phyloP scores from a whole-genome alignment of 2,888 invertebrate species.

The Heteropelma amictum region DNA sequence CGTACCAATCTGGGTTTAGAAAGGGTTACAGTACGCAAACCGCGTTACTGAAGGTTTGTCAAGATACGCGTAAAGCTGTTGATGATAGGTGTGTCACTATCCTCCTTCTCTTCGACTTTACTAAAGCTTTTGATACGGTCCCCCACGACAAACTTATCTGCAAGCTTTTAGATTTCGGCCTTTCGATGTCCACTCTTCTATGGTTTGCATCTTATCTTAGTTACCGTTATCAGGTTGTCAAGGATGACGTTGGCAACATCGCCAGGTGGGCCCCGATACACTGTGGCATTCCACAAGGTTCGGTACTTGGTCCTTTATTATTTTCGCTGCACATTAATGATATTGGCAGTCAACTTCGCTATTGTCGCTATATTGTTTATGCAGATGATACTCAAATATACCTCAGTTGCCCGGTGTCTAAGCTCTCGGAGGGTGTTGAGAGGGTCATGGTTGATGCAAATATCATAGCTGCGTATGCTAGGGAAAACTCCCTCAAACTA shows the following conservation, averaged over 20 bases:
- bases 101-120: neutral
- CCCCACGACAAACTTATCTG: no score
- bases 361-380: neutral
- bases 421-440: no score
- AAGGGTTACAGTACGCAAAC: neutral
- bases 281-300: constrained; percentile 5
- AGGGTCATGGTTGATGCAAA: no score
- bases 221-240: neutral
- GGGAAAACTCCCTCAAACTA: no score
- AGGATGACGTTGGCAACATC: neutral
- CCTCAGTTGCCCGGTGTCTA: neutral
- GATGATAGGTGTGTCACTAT: neutral
- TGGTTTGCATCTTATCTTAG: constrained; percentile 6
- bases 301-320: neutral
- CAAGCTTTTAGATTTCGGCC: neutral
- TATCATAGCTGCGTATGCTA: no score
- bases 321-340: constrained; percentile 8
- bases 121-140: neutral
- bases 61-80: neutral
- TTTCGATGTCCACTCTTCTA: neutral
- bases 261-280: no score
- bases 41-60: neutral
- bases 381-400: constrained; percentile 13
- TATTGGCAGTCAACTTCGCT: neutral
- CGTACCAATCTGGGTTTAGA: neutral